phyloP scores from a whole-genome alignment of 2,888 invertebrate genomes.

The Pilophorus perplexus region DNA sequence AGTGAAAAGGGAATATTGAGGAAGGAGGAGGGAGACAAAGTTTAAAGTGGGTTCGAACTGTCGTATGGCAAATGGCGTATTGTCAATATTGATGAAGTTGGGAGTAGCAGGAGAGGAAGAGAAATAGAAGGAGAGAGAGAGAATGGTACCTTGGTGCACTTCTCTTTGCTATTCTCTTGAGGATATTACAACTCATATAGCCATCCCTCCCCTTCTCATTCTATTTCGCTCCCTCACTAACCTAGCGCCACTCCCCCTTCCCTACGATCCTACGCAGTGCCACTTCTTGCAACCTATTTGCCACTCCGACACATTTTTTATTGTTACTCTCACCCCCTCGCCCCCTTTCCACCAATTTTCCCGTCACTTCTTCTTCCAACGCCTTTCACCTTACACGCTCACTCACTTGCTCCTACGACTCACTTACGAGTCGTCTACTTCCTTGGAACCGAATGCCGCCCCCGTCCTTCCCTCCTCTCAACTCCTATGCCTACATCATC shows the following conservation, averaged over 20 bases:
- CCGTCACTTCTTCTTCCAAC: too few relatives aligned
- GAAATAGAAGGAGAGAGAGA: conserved; percentile 6
- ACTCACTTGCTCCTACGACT: background rate
- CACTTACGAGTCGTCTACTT: background rate
- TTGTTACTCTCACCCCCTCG: conserved; percentile 24
- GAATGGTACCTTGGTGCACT: conserved; percentile 34
- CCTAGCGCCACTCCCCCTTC: conserved; percentile 5
- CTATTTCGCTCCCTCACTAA: background rate
- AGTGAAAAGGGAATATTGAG: conserved; percentile 9
- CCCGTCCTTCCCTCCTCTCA: background rate
- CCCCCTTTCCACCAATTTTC: too few relatives aligned
- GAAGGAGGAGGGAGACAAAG: conserved; percentile 19
- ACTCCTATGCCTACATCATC: background rate
- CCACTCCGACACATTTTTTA: conserved; percentile 42
- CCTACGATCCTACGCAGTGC: background rate
- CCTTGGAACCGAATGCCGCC: conserved; percentile 2
- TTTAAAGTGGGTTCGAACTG: conserved; percentile 44
- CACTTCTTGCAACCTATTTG: conserved; percentile 35
- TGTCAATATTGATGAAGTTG: conserved; percentile 46
- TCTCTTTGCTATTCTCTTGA: conserved; percentile 37
- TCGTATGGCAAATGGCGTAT: conserved; percentile 43
- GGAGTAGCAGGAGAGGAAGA: conserved; percentile 29
- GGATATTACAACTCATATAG: conserved; percentile 42
- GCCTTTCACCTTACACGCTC: conserved; percentile 8
- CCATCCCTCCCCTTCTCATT: background rate